Conservation (phyloP, 2,888 invertebrate species). For the Cheilosia scutellata region DNA sequence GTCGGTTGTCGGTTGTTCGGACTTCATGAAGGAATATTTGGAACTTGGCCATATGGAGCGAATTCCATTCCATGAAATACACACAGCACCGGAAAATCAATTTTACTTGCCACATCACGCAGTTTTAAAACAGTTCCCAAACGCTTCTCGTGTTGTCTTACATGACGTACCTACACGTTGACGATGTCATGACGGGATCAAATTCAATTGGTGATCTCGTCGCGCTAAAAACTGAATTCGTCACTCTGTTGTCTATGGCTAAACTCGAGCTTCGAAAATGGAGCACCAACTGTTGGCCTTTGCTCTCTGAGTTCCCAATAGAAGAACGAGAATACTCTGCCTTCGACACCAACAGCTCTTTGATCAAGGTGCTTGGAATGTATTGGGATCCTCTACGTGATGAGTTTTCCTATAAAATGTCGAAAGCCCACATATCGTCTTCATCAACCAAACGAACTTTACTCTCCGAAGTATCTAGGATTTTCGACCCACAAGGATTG, state of each 20-base stretch:
- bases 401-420: background rate
- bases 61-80: no score
- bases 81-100: no score
- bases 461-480: constrained; percentile 25
- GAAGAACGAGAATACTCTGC: background rate
- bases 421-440: background rate
- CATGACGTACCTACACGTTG: no score
- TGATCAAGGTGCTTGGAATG: constrained; percentile 3
- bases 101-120: no score
- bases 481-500: constrained; percentile 66
- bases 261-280: constrained; percentile 5
- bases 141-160: no score
- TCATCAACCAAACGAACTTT: constrained; percentile 1
- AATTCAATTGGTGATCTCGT: no score
- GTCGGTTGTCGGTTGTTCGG: background rate
- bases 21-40: constrained; percentile 9
- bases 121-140: no score
- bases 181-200: no score
- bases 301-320: background rate
- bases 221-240: no score
- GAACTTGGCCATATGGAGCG: no score
- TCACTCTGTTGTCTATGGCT: no score
- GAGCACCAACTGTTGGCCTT: constrained; percentile 1
- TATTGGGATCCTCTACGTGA: background rate
- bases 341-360: constrained; percentile 16